These are phyloP conservation scores for Eutrigla gurnardus DNA, from an alignment of 2,797 vertebrate species.

Conservation along the genomic window DNA sequence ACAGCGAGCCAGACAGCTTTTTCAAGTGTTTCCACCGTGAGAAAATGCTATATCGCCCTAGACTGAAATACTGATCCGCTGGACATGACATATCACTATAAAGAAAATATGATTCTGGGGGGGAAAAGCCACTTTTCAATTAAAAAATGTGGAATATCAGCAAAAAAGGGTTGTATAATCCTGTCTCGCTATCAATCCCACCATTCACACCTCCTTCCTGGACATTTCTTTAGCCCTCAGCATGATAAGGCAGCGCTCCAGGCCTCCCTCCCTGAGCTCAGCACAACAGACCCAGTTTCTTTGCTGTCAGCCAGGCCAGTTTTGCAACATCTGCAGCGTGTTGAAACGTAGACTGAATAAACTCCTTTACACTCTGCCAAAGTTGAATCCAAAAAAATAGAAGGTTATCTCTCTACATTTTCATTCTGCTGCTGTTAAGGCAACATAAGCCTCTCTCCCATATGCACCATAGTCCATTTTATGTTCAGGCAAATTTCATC, in stretches of 20 bases:
- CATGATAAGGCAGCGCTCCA: slow-evolving; percentile 39
- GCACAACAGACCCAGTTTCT: slow-evolving; percentile 70
- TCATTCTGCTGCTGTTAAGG: slow-evolving; percentile 1
- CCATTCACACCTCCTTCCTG: slow-evolving; percentile 12
- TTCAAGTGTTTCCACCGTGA: too few species aligned
- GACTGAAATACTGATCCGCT: background rate
- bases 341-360: slow-evolving; percentile 33
- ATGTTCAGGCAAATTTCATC: slow-evolving; percentile 6
- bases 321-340: slow-evolving; percentile 54
- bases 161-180: slow-evolving; percentile 17
- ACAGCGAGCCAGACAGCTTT: too few species aligned
- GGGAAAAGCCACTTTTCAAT: background rate
- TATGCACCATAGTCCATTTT: slow-evolving; percentile 6
- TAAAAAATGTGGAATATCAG: background rate
- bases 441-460: slow-evolving; percentile 8
- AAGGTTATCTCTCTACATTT: background rate
- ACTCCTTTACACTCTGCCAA: slow-evolving; percentile 18
- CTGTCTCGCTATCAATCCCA: slow-evolving; percentile 19
- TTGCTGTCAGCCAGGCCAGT: slow-evolving; percentile 52
- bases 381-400: background rate
- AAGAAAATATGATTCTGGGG: background rate
- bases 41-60: too few species aligned
- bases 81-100: background rate
- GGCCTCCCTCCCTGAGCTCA: slow-evolving; percentile 46
- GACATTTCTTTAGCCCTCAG: slow-evolving; percentile 29